phyloP scores from a whole-genome alignment of 2,113 vertebrate genomes.

The Atlantisia rogersi region DNA sequence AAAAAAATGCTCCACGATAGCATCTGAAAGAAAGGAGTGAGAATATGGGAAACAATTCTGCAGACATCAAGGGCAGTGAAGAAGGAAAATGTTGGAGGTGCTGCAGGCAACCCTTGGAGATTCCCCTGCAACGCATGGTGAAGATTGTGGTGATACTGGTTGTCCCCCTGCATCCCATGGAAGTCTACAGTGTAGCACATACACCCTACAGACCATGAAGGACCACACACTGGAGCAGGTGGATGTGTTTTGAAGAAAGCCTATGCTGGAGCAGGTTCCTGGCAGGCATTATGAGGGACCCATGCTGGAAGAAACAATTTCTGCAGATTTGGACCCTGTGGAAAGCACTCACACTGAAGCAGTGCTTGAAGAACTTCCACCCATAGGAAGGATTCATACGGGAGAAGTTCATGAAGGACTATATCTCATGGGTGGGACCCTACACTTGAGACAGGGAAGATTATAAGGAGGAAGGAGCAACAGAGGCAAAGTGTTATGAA shows the following conservation, averaged over 20 bases:
- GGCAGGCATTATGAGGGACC: too few relatives aligned
- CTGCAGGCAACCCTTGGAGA: not conserved
- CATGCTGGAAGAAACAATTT: not conserved
- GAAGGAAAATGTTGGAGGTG: not conserved
- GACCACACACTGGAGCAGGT: accelerated
- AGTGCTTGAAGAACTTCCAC: not conserved
- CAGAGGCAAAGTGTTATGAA: not conserved
- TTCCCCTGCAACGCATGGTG: too few relatives aligned
- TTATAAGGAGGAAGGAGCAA: not conserved
- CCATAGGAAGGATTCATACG: not conserved
- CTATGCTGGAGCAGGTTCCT: not conserved
- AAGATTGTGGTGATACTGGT: not conserved
- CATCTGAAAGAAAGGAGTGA: not conserved
- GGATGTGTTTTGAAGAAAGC: not conserved
- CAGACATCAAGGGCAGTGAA: not conserved
- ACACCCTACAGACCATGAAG: not conserved
- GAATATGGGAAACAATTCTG: not conserved
- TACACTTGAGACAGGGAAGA: not conserved
- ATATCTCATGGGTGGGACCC: not conserved
- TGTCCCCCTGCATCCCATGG: not conserved
- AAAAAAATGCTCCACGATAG: not conserved
- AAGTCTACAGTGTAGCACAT: not conserved
- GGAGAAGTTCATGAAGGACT: not conserved
- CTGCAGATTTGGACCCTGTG: too few relatives aligned
- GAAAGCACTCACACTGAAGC: not conserved